Percentiles rank a stretch among this genome's conserved stretches.
Evolutionary conservation across 2,113 vertebrate species (phyloP).

Genomic region (Melanostigma gelatinosum): DNA sequence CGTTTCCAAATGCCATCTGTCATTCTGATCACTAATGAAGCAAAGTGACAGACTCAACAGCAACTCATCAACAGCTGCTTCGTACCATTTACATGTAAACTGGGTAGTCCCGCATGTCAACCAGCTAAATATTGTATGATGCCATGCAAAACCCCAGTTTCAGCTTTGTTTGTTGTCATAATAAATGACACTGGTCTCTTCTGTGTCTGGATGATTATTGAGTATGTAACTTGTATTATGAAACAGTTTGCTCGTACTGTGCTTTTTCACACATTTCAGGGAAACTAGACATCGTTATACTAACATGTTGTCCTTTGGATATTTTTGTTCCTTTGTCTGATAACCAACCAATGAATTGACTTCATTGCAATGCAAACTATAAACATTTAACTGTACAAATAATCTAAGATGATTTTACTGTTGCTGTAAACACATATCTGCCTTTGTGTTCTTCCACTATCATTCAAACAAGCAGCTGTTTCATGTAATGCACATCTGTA

Average conservation of each 20-base stretch:
- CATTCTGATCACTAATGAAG: conserved; percentile 23
- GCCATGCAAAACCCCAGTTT: not conserved
- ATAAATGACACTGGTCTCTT: not conserved
- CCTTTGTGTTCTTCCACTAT: not conserved
- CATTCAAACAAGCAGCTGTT: not conserved
- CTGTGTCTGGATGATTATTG: not conserved
- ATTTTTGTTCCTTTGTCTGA: no score
- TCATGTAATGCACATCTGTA: not conserved
- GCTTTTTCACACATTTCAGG: not conserved
- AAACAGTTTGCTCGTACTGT: not conserved
- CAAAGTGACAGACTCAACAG: conserved; percentile 12
- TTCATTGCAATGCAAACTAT: no score
- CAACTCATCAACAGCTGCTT: conserved; percentile 37
- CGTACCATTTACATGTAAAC: conserved; percentile 1
- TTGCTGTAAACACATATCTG: not conserved
- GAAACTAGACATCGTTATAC: not conserved
- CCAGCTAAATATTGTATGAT: not conserved
- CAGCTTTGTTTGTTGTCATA: not conserved
- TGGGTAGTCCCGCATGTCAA: conserved; percentile 10
- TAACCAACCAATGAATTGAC: not conserved
- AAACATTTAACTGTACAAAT: not conserved
- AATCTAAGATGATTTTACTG: not conserved
- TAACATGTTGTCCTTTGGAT: no score
- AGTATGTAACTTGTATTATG: not conserved
- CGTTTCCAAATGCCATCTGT: conserved; percentile 24